Percentiles rank a stretch among this genome's conserved stretches.
Conservation (phyloP, 2,113 vertebrate genomes). For the Apistogramma diplotaenia region DNA sequence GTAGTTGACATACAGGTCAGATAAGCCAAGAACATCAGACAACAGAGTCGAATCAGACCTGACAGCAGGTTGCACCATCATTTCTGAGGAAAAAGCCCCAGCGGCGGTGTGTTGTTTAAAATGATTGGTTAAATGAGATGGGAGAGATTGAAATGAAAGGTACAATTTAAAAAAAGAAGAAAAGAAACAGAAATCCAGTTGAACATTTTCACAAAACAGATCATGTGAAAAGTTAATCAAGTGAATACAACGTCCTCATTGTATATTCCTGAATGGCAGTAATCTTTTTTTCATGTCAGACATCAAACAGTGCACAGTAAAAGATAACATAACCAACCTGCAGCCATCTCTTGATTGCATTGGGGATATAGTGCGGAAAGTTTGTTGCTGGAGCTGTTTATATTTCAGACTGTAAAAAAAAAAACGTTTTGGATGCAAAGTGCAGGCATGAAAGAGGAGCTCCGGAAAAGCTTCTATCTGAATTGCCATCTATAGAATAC, state of each 20-base stretch:
- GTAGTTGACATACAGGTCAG: conserved; percentile 7
- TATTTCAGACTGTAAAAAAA: not conserved
- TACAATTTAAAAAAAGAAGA: not conserved
- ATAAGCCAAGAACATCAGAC: conserved; percentile 1
- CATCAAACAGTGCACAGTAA: not conserved
- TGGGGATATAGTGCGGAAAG: not conserved
- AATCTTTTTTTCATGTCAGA: not conserved
- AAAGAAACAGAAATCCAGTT: not conserved
- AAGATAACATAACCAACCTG: not conserved
- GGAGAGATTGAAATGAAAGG: not conserved
- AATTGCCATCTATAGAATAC: not conserved
- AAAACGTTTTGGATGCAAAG: not conserved
- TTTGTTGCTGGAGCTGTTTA: not conserved
- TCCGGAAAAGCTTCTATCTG: not conserved
- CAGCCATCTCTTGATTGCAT: not conserved
- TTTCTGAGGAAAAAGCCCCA: not conserved
- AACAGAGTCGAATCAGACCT: not conserved
- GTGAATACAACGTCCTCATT: too few relatives aligned
- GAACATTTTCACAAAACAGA: not conserved
- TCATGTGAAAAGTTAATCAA: not conserved
- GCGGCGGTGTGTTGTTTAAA: not conserved
- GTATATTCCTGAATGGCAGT: not conserved
- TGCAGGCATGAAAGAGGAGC: not conserved
- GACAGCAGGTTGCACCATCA: not conserved
- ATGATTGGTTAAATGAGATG: not conserved